Conservation (phyloP, 2,113 vertebrate species). For the Brienomyrus brachyistius region DNA sequence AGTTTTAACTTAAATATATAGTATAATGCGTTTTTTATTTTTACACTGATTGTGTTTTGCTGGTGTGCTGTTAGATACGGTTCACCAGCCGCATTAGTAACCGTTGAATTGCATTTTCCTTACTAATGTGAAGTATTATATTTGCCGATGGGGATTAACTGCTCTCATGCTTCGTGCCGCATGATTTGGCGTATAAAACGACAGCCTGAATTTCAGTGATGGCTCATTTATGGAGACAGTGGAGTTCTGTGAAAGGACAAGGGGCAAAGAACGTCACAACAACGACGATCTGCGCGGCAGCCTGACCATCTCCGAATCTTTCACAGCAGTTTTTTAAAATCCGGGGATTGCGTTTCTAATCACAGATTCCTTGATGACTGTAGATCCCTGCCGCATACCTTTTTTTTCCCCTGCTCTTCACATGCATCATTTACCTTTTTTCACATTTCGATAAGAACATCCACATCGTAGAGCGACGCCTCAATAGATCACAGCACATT, state of each 20-base stretch:
- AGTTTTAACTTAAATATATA: background rate
- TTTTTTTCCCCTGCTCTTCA: background rate
- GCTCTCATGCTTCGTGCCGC: background rate
- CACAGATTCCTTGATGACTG: background rate
- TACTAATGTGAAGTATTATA: background rate
- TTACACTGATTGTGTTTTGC: background rate
- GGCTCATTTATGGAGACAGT: background rate
- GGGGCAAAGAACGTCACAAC: background rate
- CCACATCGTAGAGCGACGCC: background rate
- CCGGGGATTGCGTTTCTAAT: background rate
- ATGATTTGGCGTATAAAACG: background rate
- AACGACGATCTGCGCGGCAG: accelerated
- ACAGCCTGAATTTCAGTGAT: background rate
- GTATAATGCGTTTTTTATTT: background rate
- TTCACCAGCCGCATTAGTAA: background rate
- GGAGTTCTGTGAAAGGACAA: background rate
- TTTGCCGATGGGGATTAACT: background rate
- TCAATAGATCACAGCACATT: background rate
- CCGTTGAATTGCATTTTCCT: background rate
- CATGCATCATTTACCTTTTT: background rate
- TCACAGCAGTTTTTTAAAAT: background rate
- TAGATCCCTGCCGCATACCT: background rate
- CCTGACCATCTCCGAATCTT: background rate
- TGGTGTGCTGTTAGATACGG: background rate
- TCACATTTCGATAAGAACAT: background rate